These are phyloP conservation scores for Drosophila affinis DNA, from an alignment of 2,888 invertebrate species.

Conservation along the genomic window DNA sequence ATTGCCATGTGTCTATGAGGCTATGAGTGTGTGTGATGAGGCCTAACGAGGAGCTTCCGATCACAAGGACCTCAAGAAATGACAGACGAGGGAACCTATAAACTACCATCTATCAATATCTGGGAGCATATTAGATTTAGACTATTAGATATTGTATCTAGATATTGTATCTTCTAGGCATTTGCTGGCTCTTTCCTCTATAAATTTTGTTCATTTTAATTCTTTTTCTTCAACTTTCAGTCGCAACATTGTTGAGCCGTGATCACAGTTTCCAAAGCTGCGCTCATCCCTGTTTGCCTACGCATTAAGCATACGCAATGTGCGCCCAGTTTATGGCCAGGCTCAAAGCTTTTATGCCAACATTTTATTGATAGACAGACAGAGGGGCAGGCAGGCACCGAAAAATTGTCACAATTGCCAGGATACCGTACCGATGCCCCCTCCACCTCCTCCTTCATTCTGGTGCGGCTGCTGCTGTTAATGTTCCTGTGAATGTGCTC, in stretches of 20 bases:
- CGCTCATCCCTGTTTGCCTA: slow-evolving; percentile 18
- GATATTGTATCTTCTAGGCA: too few relatives aligned
- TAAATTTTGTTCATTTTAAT: neutral
- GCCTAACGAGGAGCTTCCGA: neutral
- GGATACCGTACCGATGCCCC: neutral
- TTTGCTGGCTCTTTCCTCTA: too few relatives aligned
- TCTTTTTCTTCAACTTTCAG: neutral
- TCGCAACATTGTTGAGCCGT: neutral
- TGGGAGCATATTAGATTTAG: too few relatives aligned
- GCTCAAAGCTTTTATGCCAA: slow-evolving; percentile 56
- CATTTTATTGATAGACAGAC: slow-evolving; percentile 69
- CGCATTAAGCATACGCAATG: slow-evolving; percentile 65
- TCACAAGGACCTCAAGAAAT: neutral
- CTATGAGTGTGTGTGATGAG: neutral
- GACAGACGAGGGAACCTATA: neutral
- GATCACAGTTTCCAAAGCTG: slow-evolving; percentile 13
- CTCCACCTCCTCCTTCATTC: neutral
- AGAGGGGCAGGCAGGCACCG: slow-evolving; percentile 18
- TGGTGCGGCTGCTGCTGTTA: slow-evolving; percentile 18
- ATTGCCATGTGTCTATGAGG: neutral
- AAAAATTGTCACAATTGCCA: slow-evolving; percentile 64
- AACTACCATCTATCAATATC: too few relatives aligned
- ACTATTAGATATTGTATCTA: too few relatives aligned
- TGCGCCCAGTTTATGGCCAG: slow-evolving; percentile 47
- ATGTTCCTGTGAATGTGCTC: slow-evolving; percentile 35